Base-by-base conservation (phyloP, 2,888 invertebrate species). In the Erpobdella octoculata region DNA sequence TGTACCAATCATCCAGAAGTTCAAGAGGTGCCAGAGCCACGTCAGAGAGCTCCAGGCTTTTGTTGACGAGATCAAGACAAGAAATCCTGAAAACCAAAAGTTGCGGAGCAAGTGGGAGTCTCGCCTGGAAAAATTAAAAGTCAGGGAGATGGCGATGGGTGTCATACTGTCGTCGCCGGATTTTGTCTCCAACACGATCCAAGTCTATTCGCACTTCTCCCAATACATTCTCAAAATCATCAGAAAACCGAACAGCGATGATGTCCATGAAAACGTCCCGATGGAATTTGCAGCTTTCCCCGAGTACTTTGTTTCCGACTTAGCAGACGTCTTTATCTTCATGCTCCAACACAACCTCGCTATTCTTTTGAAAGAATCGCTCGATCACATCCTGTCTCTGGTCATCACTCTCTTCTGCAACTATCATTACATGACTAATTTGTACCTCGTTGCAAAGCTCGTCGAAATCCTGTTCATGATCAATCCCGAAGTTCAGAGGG, bases 241-340 rank as follows among this genome's bases (percentile, higher is more conserved):
- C 41, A 59, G 68, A 18, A 59, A 64, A 2, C 21, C 72, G 12
- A 59, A 62, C n/a, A 31, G n/a, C 9, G 62, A 31, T 33, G 59
- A 69, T 35, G 33, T 21, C 28, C 61, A 59, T 4, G 62, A 28
- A 15, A 41, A 68, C 18, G 46, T 21, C 25, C 61, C 70, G 4
- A 58, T 59, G 68, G 12, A 64, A 48, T 69, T 53, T 64, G 62
- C 69, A 37, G 31, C 35, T 78, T 87, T 93, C 80, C 97, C 97
- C 53, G 96, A 97, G 86, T 96, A 94, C 91, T 86, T 93, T 83
- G 89, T 97, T 77, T 97, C 97, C 84, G 96, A 97, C 82, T 90
- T 96, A 78, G 93, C 96, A 15, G 96, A 97, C 84, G 93, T 96
- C 84, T 87, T 96, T 79, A 87, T 94, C 38, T 94, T 95, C 81